Evolutionary conservation across 2,113 vertebrate species (phyloP), one percentile per base, ranked within the genome.

Genomic region (Ellobius talpinus): DNA sequence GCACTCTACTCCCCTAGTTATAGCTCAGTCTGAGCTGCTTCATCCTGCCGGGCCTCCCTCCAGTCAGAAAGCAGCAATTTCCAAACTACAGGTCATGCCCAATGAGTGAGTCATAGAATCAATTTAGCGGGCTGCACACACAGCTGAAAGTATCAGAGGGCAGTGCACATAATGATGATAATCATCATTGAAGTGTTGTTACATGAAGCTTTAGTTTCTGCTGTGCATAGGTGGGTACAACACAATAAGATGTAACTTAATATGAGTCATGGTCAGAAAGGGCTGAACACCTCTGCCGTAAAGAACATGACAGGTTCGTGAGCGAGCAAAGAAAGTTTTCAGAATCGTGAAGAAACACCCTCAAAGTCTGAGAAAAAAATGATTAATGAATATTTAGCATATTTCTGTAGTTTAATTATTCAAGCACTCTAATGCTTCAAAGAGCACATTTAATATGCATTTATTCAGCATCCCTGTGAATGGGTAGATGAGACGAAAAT

Each of bases 391-490:
- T 90, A 86, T 93, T 96, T 92, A 93, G 63, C 85, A 45, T 93
- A 74, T 85, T 87, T 94, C 95, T 96, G 63, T 91, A 73, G 61
- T 94, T 96, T 97, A 98, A 97, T 96, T 96, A 96, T 91, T 91
- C 93, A 95, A 45, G 50, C 47, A 79, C 39, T 87, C 90, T 58
- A 95, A 84, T 84, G 89, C 87, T 97, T 97, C 94, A 94, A 95
- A 97, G 94, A 95, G 91, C 31, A 89, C 82, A 97, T 96, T 91
- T 96, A 96, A 96, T 94, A 96, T 87, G 73, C 82, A 97, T 93
- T 92, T 97, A 96, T 96, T 89, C 94, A 84, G 47, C 61, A 94
- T 77, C 63, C 24, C 47, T 93, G 36, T 95, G 74, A 94, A 87
- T 50, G 33, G 47, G 82, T 24, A 97, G 86, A 73, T 92, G 24